phyloP scores from a whole-genome alignment of 2,888 invertebrate species.

The Eupithecia dodoneata region DNA sequence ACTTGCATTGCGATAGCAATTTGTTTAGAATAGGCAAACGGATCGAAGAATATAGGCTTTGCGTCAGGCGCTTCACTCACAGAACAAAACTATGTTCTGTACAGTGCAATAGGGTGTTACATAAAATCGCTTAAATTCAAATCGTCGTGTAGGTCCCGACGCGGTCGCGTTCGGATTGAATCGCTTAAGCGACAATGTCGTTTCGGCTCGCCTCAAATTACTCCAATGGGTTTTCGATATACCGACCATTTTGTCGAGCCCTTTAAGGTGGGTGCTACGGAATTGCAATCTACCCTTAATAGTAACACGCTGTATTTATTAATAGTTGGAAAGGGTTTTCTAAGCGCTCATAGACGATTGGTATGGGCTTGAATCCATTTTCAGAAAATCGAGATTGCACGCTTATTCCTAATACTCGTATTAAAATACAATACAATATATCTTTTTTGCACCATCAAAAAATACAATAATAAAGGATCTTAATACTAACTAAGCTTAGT shows the following conservation, averaged over 20 bases:
- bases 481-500: too few relatives aligned
- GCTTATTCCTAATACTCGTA: neutral
- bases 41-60: neutral
- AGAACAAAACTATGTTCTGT: conserved; percentile 13
- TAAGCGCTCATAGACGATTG: conserved; percentile 3
- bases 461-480: too few relatives aligned
- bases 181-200: conserved; percentile 76
- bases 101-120: conserved; percentile 36
- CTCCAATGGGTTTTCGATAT: conserved; percentile 77
- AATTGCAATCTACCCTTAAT: conserved; percentile 63
- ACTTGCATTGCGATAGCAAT: neutral
- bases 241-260: conserved; percentile 67
- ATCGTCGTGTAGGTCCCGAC: conserved; percentile 66
- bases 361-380: neutral
- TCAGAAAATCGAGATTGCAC: neutral
- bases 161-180: conserved; percentile 72
- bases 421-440: too few relatives aligned
- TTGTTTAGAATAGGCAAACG: neutral
- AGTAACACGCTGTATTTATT: conserved; percentile 37
- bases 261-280: conserved; percentile 61
- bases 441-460: too few relatives aligned
- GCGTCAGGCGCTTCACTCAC: neutral
- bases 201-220: conserved; percentile 78
- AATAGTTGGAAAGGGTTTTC: conserved; percentile 7
- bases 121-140: conserved; percentile 72